Evolutionary conservation across 2,888 invertebrate genomes (phyloP), one percentile per base, ranked within the genome.

Genomic region (Latrodectus elegans): DNA sequence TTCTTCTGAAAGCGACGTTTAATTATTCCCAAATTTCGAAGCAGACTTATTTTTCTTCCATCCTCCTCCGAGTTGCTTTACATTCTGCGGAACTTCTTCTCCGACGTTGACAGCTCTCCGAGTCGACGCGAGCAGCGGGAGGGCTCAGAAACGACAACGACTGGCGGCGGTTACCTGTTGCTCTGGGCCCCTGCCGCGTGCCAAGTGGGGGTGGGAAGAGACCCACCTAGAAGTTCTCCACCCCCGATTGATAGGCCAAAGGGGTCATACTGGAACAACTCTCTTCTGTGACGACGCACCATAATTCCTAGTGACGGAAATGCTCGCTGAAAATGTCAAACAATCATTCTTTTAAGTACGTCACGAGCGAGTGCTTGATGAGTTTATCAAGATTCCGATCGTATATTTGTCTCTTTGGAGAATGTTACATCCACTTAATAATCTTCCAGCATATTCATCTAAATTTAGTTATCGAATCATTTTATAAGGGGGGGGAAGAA

Each of bases 311-410:
- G 22, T 55, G 73, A 74, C 53, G 55, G 68, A 77, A 52, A 64
- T 22, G 10, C 26, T 26, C 51, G 22, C 22, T n/a, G 52, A 38
- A 14, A 52, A 52, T 38, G 65, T 14, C 51, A 53, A n/a, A 49
- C 52, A n/a, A n/a, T 73, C n/a, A 53, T 52, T 70, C 52, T 10
- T 68, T 68, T 15, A 17, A 51, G 26, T 68, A 26, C 79, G 71
- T 71, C 79, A 79, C n/a, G 60, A 60, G 10, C n/a, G n/a, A 60
- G 0, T 15, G n/a, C 10, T 79, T 79, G 79, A 79, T 55, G 51
- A 55, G 71, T 79, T 79, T 79, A 79, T 79, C 79, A 15, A n/a
- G 55, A n/a, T 51, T 12, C n/a, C 22, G 53, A 60, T 38, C 38
- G 38, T 2, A 38, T 38, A 38, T 38, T 38, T 38, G 38, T 38